Conservation (phyloP, 2,888 invertebrate genomes). For the Geotrupes spiniger region DNA sequence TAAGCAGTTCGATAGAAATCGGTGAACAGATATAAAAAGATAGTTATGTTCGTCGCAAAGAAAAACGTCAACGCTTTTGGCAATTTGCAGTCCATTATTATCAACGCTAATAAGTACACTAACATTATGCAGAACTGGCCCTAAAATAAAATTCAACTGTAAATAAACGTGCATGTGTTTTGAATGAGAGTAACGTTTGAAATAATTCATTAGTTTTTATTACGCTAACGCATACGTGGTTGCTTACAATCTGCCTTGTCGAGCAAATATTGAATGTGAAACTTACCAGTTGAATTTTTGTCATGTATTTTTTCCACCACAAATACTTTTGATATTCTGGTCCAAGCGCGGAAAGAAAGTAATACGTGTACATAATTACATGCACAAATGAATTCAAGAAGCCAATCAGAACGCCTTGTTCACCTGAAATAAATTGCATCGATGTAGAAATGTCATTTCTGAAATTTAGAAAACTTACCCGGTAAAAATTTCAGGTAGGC, state of each 20-base stretch:
- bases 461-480: conserved; percentile 57
- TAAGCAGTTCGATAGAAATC: conserved; percentile 63
- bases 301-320: conserved; percentile 95
- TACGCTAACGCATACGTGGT: too few relatives aligned
- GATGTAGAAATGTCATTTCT: neutral
- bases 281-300: conserved; percentile 76
- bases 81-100: conserved; percentile 66
- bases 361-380: conserved; percentile 89
- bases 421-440: conserved; percentile 58
- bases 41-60: conserved; percentile 63
- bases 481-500: conserved; percentile 75
- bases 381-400: conserved; percentile 88
- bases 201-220: too few relatives aligned
- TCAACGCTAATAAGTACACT: conserved; percentile 64
- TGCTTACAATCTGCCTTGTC: too few relatives aligned
- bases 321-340: conserved; percentile 84
- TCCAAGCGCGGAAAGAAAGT: conserved; percentile 83
- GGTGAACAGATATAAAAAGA: conserved; percentile 76
- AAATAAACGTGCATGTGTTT: too few relatives aligned
- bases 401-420: conserved; percentile 83
- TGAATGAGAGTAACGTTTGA: conserved; percentile 3
- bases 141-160: too few relatives aligned
- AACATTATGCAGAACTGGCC: conserved; percentile 75
- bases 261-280: too few relatives aligned
- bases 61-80: conserved; percentile 68